Percentiles rank a stretch among this genome's conserved stretches.
Conservation (phyloP, 1,140 invertebrate species). For the Drosophila littoralis region DNA sequence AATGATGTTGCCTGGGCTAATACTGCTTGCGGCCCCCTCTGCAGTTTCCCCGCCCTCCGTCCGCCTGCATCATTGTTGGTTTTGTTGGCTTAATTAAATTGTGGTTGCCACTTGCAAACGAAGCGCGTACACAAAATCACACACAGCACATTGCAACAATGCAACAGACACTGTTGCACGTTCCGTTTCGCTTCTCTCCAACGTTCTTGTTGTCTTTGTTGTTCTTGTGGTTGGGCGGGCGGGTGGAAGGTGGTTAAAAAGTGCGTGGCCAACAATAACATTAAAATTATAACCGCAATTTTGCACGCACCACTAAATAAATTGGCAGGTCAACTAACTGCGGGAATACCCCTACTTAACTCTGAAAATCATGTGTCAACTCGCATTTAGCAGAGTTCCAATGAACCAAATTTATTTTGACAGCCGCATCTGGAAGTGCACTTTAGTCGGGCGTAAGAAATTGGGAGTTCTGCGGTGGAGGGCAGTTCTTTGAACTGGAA, state of each 20-base stretch:
- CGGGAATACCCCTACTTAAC: slow-evolving; percentile 20
- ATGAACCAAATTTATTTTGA: slow-evolving; percentile 1
- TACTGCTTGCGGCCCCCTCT: slow-evolving; percentile 14
- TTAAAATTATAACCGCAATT: slow-evolving; percentile 63
- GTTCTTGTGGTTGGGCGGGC: background rate
- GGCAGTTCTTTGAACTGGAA: background rate
- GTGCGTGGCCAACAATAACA: slow-evolving; percentile 46
- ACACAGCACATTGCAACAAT: slow-evolving; percentile 25
- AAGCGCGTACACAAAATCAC: slow-evolving; percentile 81
- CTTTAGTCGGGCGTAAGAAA: too few species aligned
- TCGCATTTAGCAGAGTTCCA: background rate
- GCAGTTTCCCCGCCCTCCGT: background rate
- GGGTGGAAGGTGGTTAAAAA: background rate
- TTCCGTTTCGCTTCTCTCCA: slow-evolving; percentile 39
- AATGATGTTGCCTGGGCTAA: slow-evolving; percentile 36
- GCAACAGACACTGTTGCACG: slow-evolving; percentile 19
- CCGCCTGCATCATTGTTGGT: slow-evolving; percentile 31
- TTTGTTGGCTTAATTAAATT: slow-evolving; percentile 83
- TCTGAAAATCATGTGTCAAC: background rate
- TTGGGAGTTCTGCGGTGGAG: too few species aligned
- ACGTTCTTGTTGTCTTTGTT: slow-evolving; percentile 2
- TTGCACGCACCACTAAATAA: slow-evolving; percentile 44
- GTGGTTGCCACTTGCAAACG: slow-evolving; percentile 78
- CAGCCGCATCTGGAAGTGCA: slow-evolving; percentile 1
- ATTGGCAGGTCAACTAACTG: slow-evolving; percentile 10